phyloP scores from a whole-genome alignment of 2,797 vertebrate species.

The Bradypodion pumilum region DNA sequence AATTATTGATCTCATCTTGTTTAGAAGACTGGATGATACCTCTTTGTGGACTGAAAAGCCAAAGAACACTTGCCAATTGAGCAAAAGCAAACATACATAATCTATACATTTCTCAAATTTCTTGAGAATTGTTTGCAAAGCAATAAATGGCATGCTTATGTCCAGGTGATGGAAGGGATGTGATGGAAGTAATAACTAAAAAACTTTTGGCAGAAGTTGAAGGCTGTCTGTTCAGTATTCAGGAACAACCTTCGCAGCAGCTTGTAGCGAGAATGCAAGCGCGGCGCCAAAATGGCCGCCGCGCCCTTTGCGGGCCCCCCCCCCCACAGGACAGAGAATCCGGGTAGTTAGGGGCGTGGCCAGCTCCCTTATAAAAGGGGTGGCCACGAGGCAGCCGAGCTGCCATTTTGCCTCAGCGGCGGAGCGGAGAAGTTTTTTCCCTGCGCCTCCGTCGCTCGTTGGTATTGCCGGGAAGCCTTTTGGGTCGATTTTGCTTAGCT shows the following conservation, averaged over 20 bases:
- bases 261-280: no score
- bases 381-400: no score
- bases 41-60: not conserved
- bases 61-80: fast-evolving
- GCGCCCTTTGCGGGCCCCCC: no score
- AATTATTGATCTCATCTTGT: slow-evolving; percentile 61
- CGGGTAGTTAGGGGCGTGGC: no score
- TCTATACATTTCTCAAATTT: not conserved
- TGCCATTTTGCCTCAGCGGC: no score
- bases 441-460: no score
- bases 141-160: slow-evolving; percentile 42
- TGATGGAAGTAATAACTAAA: slow-evolving; percentile 38
- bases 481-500: no score
- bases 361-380: no score
- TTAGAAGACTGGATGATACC: slow-evolving; percentile 35
- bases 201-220: slow-evolving; percentile 32
- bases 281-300: no score
- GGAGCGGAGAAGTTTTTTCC: no score
- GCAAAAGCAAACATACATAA: not conserved
- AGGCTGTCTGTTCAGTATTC: not conserved
- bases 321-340: no score
- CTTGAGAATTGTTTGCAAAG: slow-evolving; percentile 6
- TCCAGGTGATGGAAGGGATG: not conserved
- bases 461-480: no score
- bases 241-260: slow-evolving; percentile 1